Conservation (phyloP, 2,113 vertebrate genomes). For the Oceanites oceanicus region DNA sequence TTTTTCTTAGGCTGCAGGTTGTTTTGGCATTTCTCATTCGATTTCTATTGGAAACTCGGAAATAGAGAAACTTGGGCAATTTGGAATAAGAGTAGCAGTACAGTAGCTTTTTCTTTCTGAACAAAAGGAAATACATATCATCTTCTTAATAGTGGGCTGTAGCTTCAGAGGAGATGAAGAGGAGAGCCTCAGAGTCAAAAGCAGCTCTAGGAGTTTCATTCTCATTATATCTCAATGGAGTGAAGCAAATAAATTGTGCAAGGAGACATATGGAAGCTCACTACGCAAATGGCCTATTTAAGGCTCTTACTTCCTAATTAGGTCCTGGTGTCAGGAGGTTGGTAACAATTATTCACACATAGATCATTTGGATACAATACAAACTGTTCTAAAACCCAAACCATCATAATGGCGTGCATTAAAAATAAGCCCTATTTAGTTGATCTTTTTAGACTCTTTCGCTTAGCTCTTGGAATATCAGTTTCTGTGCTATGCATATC, state of each 20-base stretch:
- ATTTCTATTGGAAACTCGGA: background rate
- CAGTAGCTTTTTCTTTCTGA: background rate
- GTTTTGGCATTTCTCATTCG: background rate
- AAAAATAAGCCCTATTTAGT: background rate
- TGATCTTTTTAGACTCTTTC: background rate
- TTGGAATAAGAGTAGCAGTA: background rate
- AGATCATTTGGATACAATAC: constrained; percentile 18
- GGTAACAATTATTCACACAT: constrained; percentile 48
- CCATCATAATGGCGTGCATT: background rate
- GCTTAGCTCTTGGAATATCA: background rate
- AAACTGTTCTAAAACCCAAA: constrained; percentile 13
- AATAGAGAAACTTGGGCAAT: background rate
- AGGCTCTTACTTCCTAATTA: constrained; percentile 50
- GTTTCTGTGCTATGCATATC: background rate
- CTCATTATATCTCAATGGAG: constrained; percentile 53
- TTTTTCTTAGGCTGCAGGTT: background rate
- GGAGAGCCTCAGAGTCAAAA: constrained; percentile 10
- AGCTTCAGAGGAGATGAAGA: background rate
- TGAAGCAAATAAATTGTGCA: constrained; percentile 46
- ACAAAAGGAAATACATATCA: background rate
- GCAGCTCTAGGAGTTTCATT: constrained; percentile 9
- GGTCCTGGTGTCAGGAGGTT: constrained; percentile 43
- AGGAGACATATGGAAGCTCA: constrained; percentile 51
- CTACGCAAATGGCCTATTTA: constrained; percentile 33
- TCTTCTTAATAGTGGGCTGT: background rate